These are phyloP conservation scores for Antheraea yamamai DNA, from an alignment of 2,888 invertebrate species.

Conservation along the genomic window DNA sequence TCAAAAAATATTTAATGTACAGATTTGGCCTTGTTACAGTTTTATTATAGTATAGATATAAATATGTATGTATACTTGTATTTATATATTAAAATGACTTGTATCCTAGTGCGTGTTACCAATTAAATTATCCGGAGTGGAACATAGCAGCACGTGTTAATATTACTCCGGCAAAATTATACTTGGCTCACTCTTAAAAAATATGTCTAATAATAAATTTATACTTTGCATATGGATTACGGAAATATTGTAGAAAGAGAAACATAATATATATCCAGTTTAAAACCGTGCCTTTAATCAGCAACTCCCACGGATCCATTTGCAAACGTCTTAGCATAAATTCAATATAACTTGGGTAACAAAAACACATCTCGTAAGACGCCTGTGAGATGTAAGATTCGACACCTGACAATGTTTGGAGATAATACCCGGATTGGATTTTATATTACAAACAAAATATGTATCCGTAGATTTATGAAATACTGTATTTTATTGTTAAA, in stretches of 20 bases:
- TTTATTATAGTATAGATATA: no score
- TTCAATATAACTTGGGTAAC: constrained; percentile 20
- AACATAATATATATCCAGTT: background rate
- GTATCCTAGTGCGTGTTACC: no score
- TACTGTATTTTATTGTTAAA: background rate
- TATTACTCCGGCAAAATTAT: no score
- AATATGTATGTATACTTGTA: no score
- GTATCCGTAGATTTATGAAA: background rate
- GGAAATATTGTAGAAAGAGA: background rate
- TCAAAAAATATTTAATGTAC: no score
- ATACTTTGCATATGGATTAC: background rate
- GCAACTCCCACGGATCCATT: constrained; percentile 20
- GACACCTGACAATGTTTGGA: constrained; percentile 20
- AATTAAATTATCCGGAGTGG: no score
- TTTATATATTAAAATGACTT: no score
- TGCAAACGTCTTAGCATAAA: constrained; percentile 21
- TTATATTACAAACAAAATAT: constrained; percentile 18
- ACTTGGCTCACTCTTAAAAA: no score
- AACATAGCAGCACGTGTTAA: no score
- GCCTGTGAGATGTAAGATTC: constrained; percentile 26
- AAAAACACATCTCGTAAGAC: constrained; percentile 20
- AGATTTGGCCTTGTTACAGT: no score
- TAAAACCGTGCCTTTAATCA: constrained; percentile 17
- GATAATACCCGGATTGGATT: constrained; percentile 28
- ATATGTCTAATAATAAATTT: background rate